Base-by-base conservation (phyloP, 2,888 invertebrate genomes). In the Apomyelois bistriatella region DNA sequence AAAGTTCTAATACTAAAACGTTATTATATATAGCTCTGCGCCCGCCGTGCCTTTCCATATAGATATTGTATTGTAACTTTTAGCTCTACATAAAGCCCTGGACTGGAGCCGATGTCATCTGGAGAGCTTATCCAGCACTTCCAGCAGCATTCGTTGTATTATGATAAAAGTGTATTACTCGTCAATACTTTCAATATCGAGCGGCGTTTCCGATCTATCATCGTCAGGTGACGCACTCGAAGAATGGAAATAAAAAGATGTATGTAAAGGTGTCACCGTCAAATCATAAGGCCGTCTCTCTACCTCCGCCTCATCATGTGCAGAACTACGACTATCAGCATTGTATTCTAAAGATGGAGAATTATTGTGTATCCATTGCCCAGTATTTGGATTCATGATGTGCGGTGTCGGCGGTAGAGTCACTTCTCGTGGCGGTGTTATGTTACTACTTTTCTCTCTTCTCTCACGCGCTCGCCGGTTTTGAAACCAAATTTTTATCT, bases 401-500 rank as follows among this genome's bases (percentile, higher is more conserved):
- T 51, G 40, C 0, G 72, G 56, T 0, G 85, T 82, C 0, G 89
- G 74, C 3, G 83, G 79, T n/a, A 90, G 60, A 1, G 84, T 67
- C 1, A 87, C 70, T 1, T 76, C 79, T 16, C 71, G 64, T 1
- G 89, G 89, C 0, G 86, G 86, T 0, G 72, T 60, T 1, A 89
- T 79, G 17, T 58, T 76, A 0, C 66, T 61, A 50, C 72, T 76
- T 66, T 91, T 92, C 77, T 95, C 95, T 62, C 95, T 90, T 60
- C 95, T 85, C 67, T 95, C 95, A 32, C 95, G 90, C 0, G 95
- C 95, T 48, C 95, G 91, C 43, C 95, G 92, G 76, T 95, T 95
- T 92, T 95, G 95, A 74, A 95, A 95, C 95, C 95, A 95, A 64
- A 95, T 95, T 87, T 94, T 91, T 52, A 89, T 90, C 90, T 90